These are phyloP conservation scores for Eidolon dupreanum DNA, from an alignment of 2,797 vertebrate species.

Conservation along the genomic window DNA sequence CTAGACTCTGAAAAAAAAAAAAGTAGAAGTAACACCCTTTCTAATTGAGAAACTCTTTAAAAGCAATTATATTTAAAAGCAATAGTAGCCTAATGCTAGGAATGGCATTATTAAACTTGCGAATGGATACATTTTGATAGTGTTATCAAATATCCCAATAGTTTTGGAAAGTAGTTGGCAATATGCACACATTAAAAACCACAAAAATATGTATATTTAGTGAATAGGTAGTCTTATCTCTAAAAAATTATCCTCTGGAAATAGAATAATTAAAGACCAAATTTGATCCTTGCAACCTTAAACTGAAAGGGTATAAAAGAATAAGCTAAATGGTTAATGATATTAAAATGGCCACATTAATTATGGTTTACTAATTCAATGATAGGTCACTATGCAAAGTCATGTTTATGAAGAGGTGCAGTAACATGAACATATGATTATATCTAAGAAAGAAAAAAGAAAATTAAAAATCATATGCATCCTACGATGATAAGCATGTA, in stretches of 20 bases:
- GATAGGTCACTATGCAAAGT: background rate
- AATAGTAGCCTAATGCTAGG: background rate
- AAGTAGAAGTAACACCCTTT: background rate
- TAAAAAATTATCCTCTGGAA: constrained; percentile 6
- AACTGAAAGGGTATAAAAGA: background rate
- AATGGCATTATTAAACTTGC: background rate
- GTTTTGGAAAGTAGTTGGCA: background rate
- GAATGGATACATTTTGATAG: constrained; percentile 4
- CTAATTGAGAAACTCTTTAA: background rate
- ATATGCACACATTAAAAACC: background rate
- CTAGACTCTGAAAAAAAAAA: background rate
- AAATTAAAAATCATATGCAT: background rate
- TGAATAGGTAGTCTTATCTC: background rate
- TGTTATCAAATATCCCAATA: background rate
- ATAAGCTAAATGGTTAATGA: background rate
- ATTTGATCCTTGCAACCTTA: background rate
- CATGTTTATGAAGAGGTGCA: background rate
- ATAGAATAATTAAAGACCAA: constrained; percentile 7
- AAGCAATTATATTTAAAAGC: background rate
- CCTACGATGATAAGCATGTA: background rate
- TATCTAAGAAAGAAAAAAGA: background rate
- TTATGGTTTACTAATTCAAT: background rate
- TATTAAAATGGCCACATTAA: background rate
- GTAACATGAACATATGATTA: background rate
- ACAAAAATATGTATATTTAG: background rate